Evolutionary conservation across 2,888 invertebrate species (phyloP).

Genomic region (Agonopterix subpropinquella): DNA sequence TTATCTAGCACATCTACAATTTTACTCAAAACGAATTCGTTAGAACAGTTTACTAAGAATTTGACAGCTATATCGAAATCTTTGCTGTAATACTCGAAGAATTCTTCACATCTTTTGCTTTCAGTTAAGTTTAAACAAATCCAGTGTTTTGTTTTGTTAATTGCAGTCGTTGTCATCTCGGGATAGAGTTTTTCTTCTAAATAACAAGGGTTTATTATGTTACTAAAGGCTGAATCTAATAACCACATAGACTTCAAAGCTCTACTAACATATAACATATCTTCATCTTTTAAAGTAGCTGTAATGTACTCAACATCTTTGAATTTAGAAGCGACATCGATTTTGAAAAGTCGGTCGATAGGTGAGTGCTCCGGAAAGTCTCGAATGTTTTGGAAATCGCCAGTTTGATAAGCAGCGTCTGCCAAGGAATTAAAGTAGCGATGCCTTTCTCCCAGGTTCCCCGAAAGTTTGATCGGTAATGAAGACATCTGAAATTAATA

Average conservation of each 20-base stretch:
- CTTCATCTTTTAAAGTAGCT: conserved; percentile 37
- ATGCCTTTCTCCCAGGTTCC: conserved; percentile 39
- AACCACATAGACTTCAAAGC: conserved; percentile 48
- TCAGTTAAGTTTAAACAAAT: conserved; percentile 31
- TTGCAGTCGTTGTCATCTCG: conserved; percentile 41
- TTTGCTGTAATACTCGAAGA: conserved; percentile 38
- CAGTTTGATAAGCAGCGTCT: conserved; percentile 15
- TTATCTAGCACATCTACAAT: conserved; percentile 27
- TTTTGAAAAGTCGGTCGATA: conserved; percentile 46
- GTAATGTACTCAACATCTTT: conserved; percentile 39
- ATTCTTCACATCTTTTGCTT: conserved; percentile 29
- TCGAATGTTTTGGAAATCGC: conserved; percentile 15
- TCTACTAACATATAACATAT: conserved; percentile 50
- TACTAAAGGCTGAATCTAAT: conserved; percentile 23
- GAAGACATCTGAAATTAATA: neutral
- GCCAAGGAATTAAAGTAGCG: conserved; percentile 33
- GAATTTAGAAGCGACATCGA: conserved; percentile 41
- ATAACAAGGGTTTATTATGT: conserved; percentile 41
- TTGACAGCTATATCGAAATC: conserved; percentile 33
- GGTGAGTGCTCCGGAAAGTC: conserved; percentile 26
- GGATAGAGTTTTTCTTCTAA: conserved; percentile 43
- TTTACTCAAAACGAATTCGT: conserved; percentile 28
- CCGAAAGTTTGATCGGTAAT: conserved; percentile 22
- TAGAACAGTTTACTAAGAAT: conserved; percentile 35
- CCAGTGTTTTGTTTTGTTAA: conserved; percentile 42